Evolutionary conservation across 2,797 vertebrate species (phyloP), one percentile per base, ranked within the genome.

Genomic region (Malurus leucopterus): DNA sequence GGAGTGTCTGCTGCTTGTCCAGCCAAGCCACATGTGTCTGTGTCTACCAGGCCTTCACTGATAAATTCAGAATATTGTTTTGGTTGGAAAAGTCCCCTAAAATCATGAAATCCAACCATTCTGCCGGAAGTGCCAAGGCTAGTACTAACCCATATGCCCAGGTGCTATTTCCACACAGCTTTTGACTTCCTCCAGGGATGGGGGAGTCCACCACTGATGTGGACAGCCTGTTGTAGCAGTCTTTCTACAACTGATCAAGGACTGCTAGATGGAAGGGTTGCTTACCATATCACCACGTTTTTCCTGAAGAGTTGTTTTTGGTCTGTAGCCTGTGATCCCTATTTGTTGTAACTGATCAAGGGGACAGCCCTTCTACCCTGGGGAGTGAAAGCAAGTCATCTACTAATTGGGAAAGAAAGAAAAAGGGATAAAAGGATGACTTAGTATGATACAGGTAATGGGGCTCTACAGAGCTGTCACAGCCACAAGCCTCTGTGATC

Each of bases 1-100:
- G 11, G n/a, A 64, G 6, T 26, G 3, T 30, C 32, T 57, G 24
- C 38, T 8, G 3, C 7, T 29, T 51, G 14, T 57, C 18, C 18
- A 46, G 17, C 53, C 32, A 36, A 54, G 24, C 41, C 15, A 9
- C 0, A 0, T 1, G 2, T 53, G 27, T 36, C 59, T 70, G 19
- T 36, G 73, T 38, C 27, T 32, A 51, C 27, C 32, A 46, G 23
- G 15, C 9, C 17, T 53, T 5, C 16, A 30, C 47, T 46, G 24
- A 63, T 4, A 62, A 43, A 26, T 24, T 46, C 50, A 75, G 20
- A 58, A 34, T 51, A 10, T 27, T 75, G 29, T 50, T 34, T 22
- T 26, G 24, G 20, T 32, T 69, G 63, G 32, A 63, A 34, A 44
- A 69, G 29, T 55, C 18, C 55, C 21, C 24, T 4, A 23, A 40